Base-by-base conservation (phyloP, 2,113 vertebrate species). In the Cynopterus brachyotis region DNA sequence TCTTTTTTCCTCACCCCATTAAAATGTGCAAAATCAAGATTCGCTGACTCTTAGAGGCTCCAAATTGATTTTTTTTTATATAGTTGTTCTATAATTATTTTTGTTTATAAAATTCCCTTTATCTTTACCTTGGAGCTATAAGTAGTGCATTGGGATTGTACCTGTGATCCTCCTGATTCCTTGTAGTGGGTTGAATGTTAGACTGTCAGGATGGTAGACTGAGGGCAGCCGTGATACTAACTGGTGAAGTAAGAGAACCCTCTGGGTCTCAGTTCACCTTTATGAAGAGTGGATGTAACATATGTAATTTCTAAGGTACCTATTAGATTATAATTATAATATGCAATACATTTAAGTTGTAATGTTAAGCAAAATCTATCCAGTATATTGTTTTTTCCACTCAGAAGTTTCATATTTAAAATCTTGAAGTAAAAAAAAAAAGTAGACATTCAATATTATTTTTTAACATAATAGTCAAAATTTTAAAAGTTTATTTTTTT, bases 201-300 rank as follows among this genome's bases (percentile, higher is more conserved):
- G 50, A 20, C 26, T 4, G 5, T 66, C 15, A 30, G 32, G 3
- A 3, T 1, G 40, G 0, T 3, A 15, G n/a, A 6, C 1, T 19
- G 0, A 2, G 55, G 32, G 32, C 9, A 13, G 9, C 24, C 16
- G 8, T 32, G 5, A 37, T 9, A 15, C 9, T 19, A 57, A 16
- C 4, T 13, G 15, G 13, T 16, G 4, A 53, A 55, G 5, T 17
- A 2, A 16, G 0, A 6, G 9, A 26, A 11, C 0, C 4, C 3
- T 17, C 24, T 69, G 15, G 0, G 4, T n/a, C 10, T 62, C 11
- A 66, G 15, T 3, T 85, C 42, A 72, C 22, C 17, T 32, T 55
- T n/a, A 67, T 11, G 37, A 26, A 66, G 7, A 12, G 0, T 22
- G 0, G 2, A n/a, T 17, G 13, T 40, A 35, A 19, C 11, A 5